Conservation (phyloP, 1,140 invertebrate genomes). For the Sitodiplosis mosellana region DNA sequence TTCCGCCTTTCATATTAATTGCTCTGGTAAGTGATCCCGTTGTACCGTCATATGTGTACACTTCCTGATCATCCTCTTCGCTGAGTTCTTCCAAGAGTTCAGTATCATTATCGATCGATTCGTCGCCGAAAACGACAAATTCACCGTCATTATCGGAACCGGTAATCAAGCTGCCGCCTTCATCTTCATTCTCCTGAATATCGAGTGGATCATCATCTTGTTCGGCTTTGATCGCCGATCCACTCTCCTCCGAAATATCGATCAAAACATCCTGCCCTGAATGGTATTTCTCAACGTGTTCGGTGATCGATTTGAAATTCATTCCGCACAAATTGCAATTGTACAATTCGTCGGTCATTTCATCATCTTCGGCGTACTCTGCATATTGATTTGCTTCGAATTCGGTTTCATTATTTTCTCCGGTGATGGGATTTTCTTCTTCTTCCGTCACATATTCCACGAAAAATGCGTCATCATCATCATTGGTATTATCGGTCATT, state of each 20-base stretch:
- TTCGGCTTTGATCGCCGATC: not conserved
- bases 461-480: too few species aligned
- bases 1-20: too few species aligned
- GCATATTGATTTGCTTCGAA: not conserved
- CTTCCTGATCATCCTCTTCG: too few species aligned
- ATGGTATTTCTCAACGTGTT: conserved; percentile 1
- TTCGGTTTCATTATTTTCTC: too few species aligned
- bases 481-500: too few species aligned
- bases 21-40: too few species aligned
- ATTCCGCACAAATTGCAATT: not conserved
- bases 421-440: too few species aligned
- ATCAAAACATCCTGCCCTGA: not conserved
- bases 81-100: not conserved
- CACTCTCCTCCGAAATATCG: not conserved
- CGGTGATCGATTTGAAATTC: not conserved
- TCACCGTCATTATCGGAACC: not conserved
- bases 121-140: not conserved
- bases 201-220: not conserved
- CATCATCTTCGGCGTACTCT: not conserved
- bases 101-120: not conserved
- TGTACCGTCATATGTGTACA: too few species aligned
- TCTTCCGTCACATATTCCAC: too few species aligned
- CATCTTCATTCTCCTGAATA: not conserved
- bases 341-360: not conserved
- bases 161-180: not conserved